Evolutionary conservation across 1,140 invertebrate genomes (phyloP).

Genomic region (Heliconius eleuchia): DNA sequence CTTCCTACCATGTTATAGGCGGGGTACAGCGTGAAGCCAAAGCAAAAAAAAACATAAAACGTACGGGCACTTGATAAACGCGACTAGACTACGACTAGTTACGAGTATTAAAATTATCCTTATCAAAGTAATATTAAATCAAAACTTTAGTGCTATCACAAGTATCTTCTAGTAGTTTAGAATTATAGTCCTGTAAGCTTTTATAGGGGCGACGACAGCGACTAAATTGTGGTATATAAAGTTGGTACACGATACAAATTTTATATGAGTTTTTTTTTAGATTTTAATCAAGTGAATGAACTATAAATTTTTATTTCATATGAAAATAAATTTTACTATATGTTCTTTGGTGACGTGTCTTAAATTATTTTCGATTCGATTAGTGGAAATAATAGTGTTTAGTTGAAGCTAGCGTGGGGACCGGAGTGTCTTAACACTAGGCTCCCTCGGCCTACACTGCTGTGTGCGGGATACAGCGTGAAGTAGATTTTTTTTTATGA

Average conservation of each 20-base stretch:
- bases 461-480: no score
- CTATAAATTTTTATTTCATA: neutral
- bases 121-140: slow-evolving; percentile 8
- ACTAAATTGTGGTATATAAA: neutral
- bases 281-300: neutral
- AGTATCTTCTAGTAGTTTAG: neutral
- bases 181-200: neutral
- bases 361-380: no score
- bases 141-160: neutral
- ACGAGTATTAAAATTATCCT: neutral
- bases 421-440: no score
- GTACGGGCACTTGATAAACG: neutral
- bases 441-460: no score
- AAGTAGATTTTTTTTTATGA: no score
- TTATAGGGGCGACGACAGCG: slow-evolving; percentile 4
- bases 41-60: neutral
- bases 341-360: no score
- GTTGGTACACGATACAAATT: neutral
- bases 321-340: neutral
- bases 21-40: no score
- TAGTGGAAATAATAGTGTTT: no score
- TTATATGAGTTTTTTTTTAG: neutral
- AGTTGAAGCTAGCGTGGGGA: no score
- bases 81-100: neutral
- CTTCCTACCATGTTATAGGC: no score